These are phyloP conservation scores for Gastracanthus pulcherrimus DNA, from an alignment of 2,888 invertebrate species.

Conservation along the genomic window DNA sequence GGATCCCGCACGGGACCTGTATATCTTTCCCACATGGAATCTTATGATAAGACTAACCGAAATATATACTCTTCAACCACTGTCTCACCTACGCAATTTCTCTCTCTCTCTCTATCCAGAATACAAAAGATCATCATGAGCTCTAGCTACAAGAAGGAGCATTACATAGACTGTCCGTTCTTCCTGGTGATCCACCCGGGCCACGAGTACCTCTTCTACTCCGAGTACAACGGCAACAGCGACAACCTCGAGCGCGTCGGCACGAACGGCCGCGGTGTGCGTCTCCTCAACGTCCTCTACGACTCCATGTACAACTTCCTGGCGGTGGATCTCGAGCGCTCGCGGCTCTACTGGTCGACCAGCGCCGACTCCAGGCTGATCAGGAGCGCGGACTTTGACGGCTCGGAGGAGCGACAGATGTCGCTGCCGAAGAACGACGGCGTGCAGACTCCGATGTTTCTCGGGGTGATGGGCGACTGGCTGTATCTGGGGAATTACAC, in stretches of 20 bases:
- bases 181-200: constrained; percentile 27
- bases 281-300: neutral
- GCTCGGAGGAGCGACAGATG: neutral
- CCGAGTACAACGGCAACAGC: constrained; percentile 2
- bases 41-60: too few relatives aligned
- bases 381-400: constrained; percentile 1
- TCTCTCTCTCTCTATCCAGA: too few relatives aligned
- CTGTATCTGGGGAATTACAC: constrained; percentile 16
- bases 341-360: constrained; percentile 18
- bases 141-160: constrained; percentile 6
- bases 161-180: constrained; percentile 23
- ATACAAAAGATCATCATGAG: neutral
- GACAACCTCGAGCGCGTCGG: constrained; percentile 17
- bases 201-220: constrained; percentile 31
- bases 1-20: too few relatives aligned
- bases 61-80: too few relatives aligned
- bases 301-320: neutral
- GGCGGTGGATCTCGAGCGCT: neutral
- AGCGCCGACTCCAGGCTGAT: neutral
- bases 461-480: constrained; percentile 11
- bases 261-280: constrained; percentile 18
- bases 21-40: too few relatives aligned
- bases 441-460: neutral
- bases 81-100: too few relatives aligned
- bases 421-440: neutral